Conservation (phyloP, 2,113 vertebrate species). For the Ptyas mucosa region DNA sequence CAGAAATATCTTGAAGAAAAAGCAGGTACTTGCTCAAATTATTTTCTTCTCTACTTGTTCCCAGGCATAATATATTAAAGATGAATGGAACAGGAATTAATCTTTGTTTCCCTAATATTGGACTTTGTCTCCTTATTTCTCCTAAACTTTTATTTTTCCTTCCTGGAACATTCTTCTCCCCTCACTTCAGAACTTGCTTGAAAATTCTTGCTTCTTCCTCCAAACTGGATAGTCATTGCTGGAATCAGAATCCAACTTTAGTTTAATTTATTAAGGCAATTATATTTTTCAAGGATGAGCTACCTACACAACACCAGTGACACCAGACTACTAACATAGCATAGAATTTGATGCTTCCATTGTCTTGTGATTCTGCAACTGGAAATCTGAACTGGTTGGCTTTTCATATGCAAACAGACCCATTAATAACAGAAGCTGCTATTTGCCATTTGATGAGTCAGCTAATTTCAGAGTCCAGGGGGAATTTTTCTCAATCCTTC, state of each 20-base stretch:
- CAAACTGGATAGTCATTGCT: neutral
- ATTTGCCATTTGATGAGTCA: constrained; percentile 2
- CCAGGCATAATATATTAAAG: neutral
- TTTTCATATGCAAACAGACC: neutral
- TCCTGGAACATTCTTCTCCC: too few relatives aligned
- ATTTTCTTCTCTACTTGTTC: neutral
- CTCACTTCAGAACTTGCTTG: neutral
- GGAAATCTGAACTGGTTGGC: neutral
- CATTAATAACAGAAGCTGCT: neutral
- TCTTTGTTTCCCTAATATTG: neutral
- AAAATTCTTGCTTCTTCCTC: neutral
- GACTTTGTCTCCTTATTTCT: neutral
- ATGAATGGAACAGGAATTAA: neutral
- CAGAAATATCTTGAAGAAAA: neutral
- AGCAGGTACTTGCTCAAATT: neutral
- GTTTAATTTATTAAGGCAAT: neutral
- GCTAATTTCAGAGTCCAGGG: neutral
- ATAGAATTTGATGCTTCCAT: neutral
- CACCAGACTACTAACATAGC: neutral
- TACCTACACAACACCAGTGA: neutral
- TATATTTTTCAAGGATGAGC: neutral
- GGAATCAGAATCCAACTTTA: neutral
- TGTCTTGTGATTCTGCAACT: neutral
- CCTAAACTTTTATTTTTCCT: neutral
- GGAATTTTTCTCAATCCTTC: neutral